These are phyloP conservation scores for Pterostichus madidus DNA, from an alignment of 2,888 invertebrate genomes.

Conservation along the genomic window DNA sequence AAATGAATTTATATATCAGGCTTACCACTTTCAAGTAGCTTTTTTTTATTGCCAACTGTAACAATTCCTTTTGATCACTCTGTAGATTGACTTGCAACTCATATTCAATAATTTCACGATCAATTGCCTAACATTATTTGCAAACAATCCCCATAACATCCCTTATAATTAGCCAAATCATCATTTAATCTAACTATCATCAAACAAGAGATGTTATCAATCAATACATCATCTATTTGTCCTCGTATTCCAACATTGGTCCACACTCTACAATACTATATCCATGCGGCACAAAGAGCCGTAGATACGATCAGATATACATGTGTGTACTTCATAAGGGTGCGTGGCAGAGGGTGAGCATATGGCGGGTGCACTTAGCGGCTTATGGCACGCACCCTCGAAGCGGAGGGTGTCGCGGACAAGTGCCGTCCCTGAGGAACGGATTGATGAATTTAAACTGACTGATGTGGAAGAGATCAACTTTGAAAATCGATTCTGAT, in stretches of 20 bases:
- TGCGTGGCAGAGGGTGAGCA: slow-evolving; percentile 32
- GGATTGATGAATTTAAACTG: slow-evolving; percentile 53
- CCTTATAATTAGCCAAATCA: slow-evolving; percentile 34
- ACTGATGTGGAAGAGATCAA: slow-evolving; percentile 51
- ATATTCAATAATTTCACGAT: too few relatives aligned
- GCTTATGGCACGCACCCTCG: slow-evolving; percentile 57
- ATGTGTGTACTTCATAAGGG: slow-evolving; percentile 40
- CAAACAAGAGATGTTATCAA: slow-evolving; percentile 1
- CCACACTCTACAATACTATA: neutral
- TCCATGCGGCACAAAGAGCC: neutral
- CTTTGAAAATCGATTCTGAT: neutral
- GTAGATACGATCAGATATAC: neutral
- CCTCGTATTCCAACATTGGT: too few relatives aligned
- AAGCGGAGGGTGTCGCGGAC: slow-evolving; percentile 26
- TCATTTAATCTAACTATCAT: too few relatives aligned
- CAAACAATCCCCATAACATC: slow-evolving; percentile 21
- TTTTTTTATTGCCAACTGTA: too few relatives aligned
- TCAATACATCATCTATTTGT: neutral
- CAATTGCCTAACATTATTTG: neutral
- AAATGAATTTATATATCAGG: too few relatives aligned
- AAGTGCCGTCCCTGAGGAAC: slow-evolving; percentile 51
- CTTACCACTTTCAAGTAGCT: too few relatives aligned
- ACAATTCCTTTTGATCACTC: too few relatives aligned
- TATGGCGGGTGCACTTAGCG: slow-evolving; percentile 61
- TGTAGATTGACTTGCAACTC: too few relatives aligned